Base-by-base conservation (phyloP, 2,797 vertebrate species). In the Scyliorhinus canicula region DNA sequence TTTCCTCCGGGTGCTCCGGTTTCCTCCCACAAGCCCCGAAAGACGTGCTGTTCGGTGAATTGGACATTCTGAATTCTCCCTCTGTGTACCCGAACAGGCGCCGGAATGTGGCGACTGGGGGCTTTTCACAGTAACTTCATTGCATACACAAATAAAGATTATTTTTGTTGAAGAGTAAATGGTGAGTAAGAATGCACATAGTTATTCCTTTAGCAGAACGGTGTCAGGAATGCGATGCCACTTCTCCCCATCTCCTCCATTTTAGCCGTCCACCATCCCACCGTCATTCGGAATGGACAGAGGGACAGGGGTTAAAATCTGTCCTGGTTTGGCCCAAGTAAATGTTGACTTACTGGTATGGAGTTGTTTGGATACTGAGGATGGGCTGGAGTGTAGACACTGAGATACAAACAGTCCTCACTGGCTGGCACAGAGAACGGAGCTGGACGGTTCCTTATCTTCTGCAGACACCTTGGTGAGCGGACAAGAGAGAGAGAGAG, bases 351-450 rank as follows among this genome's bases (percentile, higher is more conserved):
- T 71, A 94, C 93, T 52, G 93, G 93, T 31, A 52, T 26, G 8
- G 93, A 47, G 31, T 1, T 94, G 44, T 35, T 11, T 24, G 52
- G 21, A 5, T 31, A 0, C 14, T 1, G 19, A 24, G 44, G 65
- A 44, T 31, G 26, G 47, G 12, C 26, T 19, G 93, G 65, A 16
- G 44, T 16, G 19, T 94, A 94, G 44, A 94, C 93, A 21, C 50
- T 35, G 14, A 94, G 93, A 35, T 94, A 94, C 8, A 94, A 31
- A 52, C 93, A 94, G 67, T 94, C 93, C 93, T 94, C 93, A 21
- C 67, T 94, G 93, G 31, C 16, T 0, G 57, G 19, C 3, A 71
- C 65, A 0, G 67, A 0, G n/a, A 91, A 26, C 0, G 44, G 65
- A 1, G 2, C 0, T 0, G 47, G 11, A 14, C 0, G 40, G 0